Base-by-base conservation (phyloP, 2,888 invertebrate genomes). In the Brenthis ino region DNA sequence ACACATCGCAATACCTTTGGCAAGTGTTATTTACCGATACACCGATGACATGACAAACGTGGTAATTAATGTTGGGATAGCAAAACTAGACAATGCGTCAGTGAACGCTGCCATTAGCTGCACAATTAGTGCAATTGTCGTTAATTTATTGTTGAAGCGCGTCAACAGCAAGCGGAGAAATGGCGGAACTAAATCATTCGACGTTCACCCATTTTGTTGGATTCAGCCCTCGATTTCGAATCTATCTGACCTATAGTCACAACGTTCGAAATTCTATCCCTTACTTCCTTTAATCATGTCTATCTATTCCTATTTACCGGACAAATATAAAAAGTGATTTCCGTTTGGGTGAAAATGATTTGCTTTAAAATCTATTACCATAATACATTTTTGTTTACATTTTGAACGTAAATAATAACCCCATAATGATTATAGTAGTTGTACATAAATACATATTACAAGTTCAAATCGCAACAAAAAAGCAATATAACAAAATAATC, bases 71-170 rank as follows among this genome's bases (percentile, higher is more conserved):
- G 84, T 77, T 83, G 80, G 81, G 80, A 79, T 83, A 81, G 84
- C 80, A 75, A 79, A 81, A 84, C 85, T 86, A 88, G 88, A 89
- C 89, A 90, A 88, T 86, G 88, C 87, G 84, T 85, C 85, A 87
- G 82, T 78, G 85, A 86, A 81, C 80, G 79, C 77, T 81, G 79
- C 87, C 86, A 88, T 89, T 90, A 89, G 84, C 87, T 87, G 87
- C 86, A 87, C 91, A 91, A 91, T 92, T 93, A 90, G 86, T 88
- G 88, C 91, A 91, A 91, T 91, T 91, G 91, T 86, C 83, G 86
- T 87, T 88, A 91, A 92, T 91, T 89, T 89, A 91, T 90, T 83
- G 85, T 84, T 76, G 83, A 65, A 69, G 77, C 80, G 82, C 80
- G 82, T 84, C 85, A 81, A 77, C 82, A 75, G 75, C 79, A 79